Conservation (phyloP, 2,113 vertebrate genomes). For the Scophthalmus maximus region DNA sequence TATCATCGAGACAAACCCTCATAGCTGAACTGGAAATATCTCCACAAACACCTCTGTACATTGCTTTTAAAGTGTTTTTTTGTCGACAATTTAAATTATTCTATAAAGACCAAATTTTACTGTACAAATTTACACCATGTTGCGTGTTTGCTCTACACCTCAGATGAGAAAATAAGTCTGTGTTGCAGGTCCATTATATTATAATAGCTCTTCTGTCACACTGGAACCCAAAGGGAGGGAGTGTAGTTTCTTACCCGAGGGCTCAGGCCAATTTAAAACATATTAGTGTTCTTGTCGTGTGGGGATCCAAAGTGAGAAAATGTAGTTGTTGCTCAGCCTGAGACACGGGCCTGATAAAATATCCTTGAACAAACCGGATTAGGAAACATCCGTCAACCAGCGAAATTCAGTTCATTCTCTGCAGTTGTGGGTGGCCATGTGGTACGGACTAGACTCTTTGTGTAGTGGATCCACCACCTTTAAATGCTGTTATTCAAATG, state of each 20-base stretch:
- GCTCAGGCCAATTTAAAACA: constrained; percentile 71
- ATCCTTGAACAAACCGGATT: constrained; percentile 68
- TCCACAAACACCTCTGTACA: too few species aligned
- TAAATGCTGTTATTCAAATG: constrained; percentile 50
- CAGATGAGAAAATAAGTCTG: constrained; percentile 38
- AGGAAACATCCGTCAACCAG: constrained; percentile 47
- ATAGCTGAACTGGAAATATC: too few species aligned
- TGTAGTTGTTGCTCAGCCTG: constrained; percentile 47
- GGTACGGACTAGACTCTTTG: constrained; percentile 16
- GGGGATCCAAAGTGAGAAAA: constrained; percentile 52
- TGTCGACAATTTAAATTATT: not conserved
- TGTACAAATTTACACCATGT: not conserved
- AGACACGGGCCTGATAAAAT: constrained; percentile 51
- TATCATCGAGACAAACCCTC: too few species aligned
- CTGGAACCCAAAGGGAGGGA: constrained; percentile 32
- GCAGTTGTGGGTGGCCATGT: constrained; percentile 5
- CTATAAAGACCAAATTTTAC: not conserved
- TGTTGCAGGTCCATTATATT: constrained; percentile 51
- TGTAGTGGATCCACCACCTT: constrained; percentile 34
- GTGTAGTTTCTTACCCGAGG: constrained; percentile 48
- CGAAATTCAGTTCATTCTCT: constrained; percentile 34
- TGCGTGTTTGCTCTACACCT: not conserved
- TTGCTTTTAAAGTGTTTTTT: not conserved
- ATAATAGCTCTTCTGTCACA: constrained; percentile 55
- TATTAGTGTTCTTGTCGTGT: constrained; percentile 62